A percentile compares a stretch with the other conserved stretches of the same genome.
Evolutionary conservation across 2,888 invertebrate species (phyloP).

Genomic region (Camptogramma bilineatum): DNA sequence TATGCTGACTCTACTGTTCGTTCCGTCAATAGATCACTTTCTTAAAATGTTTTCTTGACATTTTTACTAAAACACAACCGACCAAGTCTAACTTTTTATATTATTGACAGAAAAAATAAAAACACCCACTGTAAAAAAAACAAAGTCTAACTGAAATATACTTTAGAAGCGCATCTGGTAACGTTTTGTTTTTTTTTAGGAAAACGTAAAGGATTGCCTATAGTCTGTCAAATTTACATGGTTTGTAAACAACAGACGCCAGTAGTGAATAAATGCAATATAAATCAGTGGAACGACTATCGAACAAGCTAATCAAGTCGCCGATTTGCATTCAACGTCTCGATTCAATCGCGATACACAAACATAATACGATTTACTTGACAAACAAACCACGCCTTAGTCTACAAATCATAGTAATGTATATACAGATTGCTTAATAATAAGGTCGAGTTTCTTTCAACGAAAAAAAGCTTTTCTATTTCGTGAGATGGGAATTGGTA

Average conservation of each 20-base stretch:
- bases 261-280: slow-evolving; percentile 29
- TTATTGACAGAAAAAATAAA: too few relatives aligned
- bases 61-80: too few relatives aligned
- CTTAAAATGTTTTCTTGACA: too few relatives aligned
- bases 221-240: not conserved
- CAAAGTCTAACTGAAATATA: too few relatives aligned
- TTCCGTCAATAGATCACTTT: too few relatives aligned
- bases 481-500: slow-evolving; percentile 50
- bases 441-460: slow-evolving; percentile 19
- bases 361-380: slow-evolving; percentile 32
- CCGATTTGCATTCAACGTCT: slow-evolving; percentile 37
- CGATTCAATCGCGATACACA: slow-evolving; percentile 21
- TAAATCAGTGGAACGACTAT: slow-evolving; percentile 33
- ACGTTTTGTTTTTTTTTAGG: too few relatives aligned
- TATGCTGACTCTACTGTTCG: too few relatives aligned
- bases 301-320: slow-evolving; percentile 39
- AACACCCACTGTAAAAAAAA: too few relatives aligned
- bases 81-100: too few relatives aligned
- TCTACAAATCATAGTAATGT: slow-evolving; percentile 26
- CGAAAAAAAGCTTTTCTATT: slow-evolving; percentile 15
- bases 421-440: slow-evolving; percentile 19
- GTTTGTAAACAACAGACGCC: slow-evolving; percentile 13
- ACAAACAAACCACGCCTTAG: slow-evolving; percentile 37
- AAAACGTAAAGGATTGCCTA: not conserved
- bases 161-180: too few relatives aligned